These are phyloP conservation scores for Pachydiplax longipennis DNA, from an alignment of 2,888 invertebrate species.

Conservation along the genomic window DNA sequence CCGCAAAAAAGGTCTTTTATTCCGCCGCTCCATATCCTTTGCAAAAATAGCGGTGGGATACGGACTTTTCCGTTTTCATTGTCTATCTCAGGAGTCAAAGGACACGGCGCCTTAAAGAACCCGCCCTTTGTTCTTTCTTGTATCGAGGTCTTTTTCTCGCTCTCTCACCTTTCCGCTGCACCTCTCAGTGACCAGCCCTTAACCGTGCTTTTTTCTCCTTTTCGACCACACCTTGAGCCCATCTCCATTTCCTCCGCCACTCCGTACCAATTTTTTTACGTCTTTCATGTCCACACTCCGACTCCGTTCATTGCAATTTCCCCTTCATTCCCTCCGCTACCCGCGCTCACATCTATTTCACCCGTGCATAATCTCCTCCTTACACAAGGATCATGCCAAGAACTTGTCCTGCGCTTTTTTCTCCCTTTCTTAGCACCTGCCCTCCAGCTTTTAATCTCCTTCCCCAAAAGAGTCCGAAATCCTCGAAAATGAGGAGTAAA, in stretches of 20 bases:
- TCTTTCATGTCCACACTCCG: too few species aligned
- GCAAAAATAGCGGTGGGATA: not conserved
- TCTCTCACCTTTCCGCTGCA: not conserved
- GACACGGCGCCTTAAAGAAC: not conserved
- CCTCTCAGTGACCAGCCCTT: not conserved
- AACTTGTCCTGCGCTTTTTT: not conserved
- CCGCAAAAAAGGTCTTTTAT: not conserved
- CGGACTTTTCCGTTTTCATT: not conserved
- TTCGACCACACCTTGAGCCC: too few species aligned
- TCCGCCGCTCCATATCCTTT: not conserved
- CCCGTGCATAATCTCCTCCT: too few species aligned
- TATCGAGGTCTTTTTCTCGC: not conserved
- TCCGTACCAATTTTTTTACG: too few species aligned
- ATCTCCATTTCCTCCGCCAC: too few species aligned
- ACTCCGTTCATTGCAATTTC: too few species aligned
- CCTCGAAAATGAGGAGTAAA: not conserved
- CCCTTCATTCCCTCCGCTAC: too few species aligned
- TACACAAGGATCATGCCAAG: too few species aligned
- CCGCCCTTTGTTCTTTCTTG: not conserved
- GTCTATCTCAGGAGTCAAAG: not conserved
- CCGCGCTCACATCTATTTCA: too few species aligned
- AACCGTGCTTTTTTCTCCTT: too few species aligned
- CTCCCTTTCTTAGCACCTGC: not conserved
- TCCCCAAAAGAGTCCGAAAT: not conserved
- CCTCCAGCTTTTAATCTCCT: not conserved